These are phyloP conservation scores for Aleiodes leptofemur DNA, from an alignment of 2,888 invertebrate genomes.

Conservation along the genomic window DNA sequence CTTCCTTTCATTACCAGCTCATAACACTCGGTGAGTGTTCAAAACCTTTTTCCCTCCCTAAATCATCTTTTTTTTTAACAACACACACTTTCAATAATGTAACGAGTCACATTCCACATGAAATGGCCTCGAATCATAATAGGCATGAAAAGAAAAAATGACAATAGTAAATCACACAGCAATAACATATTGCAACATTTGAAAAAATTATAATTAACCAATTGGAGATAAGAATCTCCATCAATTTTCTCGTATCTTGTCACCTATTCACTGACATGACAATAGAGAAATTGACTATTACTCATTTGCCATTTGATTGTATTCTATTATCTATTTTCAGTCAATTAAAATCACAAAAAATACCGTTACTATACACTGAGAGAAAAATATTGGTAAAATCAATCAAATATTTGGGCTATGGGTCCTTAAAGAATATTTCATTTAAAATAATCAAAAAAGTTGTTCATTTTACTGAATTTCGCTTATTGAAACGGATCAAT, in stretches of 20 bases:
- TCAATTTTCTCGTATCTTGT: background rate
- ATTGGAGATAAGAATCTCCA: slow-evolving; percentile 3
- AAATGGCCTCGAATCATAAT: background rate
- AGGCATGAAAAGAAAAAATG: background rate
- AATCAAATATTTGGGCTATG: too few species aligned
- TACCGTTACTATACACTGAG: slow-evolving; percentile 8
- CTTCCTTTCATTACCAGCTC: background rate
- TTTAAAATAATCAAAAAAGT: too few species aligned
- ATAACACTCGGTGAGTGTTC: background rate
- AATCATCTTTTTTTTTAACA: background rate
- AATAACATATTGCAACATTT: slow-evolving; percentile 8
- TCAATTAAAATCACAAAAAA: slow-evolving; percentile 12
- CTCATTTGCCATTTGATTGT: slow-evolving; percentile 19
- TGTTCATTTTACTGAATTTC: too few species aligned
- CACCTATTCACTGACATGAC: background rate
- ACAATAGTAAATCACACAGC: background rate
- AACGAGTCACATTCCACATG: slow-evolving; percentile 3
- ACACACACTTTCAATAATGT: background rate
- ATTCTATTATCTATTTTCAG: slow-evolving; percentile 4
- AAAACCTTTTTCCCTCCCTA: background rate
- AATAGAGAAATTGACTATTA: background rate
- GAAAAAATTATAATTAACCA: background rate
- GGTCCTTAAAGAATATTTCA: too few species aligned
- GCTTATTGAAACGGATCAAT: too few species aligned
- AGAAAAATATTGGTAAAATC: too few species aligned